Percentiles rank a stretch among this genome's conserved stretches.
Evolutionary conservation across 2,888 invertebrate genomes (phyloP).

Genomic region (Lasioglossum zephyrum): DNA sequence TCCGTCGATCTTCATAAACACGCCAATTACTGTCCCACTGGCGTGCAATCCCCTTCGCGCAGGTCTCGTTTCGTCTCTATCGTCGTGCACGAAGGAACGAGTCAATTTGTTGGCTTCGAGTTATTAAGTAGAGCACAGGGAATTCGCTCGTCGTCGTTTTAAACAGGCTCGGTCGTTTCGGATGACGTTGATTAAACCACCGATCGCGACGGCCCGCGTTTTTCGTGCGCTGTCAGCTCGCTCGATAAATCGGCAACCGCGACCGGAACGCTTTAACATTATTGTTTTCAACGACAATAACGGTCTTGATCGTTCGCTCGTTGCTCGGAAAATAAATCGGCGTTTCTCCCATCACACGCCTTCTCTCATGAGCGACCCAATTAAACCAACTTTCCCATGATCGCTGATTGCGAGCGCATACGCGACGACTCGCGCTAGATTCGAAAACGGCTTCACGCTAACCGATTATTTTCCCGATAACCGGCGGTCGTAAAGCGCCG

Average conservation of each 20-base stretch:
- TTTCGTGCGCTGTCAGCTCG: background rate
- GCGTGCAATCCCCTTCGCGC: background rate
- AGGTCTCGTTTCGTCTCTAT: slow-evolving; percentile 15
- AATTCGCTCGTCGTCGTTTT: slow-evolving; percentile 27
- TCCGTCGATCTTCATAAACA: slow-evolving; percentile 60
- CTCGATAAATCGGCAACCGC: background rate
- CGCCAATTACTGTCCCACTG: slow-evolving; percentile 68
- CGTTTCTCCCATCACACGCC: background rate
- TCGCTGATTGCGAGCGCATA: background rate
- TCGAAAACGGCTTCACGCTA: background rate
- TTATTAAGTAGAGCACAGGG: slow-evolving; percentile 6
- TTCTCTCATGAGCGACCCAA: slow-evolving; percentile 10
- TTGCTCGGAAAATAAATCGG: slow-evolving; percentile 5
- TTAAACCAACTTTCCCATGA: background rate
- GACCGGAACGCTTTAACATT: slow-evolving; percentile 13
- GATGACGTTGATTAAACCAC: slow-evolving; percentile 30
- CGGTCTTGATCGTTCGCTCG: slow-evolving; percentile 27
- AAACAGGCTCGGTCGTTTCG: slow-evolving; percentile 21
- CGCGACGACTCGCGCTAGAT: background rate
- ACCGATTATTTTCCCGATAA: slow-evolving; percentile 7
- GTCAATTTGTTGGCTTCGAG: slow-evolving; percentile 29
- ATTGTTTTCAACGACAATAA: slow-evolving; percentile 24
- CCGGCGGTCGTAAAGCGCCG: background rate
- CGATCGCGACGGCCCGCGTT: background rate
- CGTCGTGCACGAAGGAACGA: background rate